Conservation (phyloP, 2,797 vertebrate species). For the Varecia variegata region DNA sequence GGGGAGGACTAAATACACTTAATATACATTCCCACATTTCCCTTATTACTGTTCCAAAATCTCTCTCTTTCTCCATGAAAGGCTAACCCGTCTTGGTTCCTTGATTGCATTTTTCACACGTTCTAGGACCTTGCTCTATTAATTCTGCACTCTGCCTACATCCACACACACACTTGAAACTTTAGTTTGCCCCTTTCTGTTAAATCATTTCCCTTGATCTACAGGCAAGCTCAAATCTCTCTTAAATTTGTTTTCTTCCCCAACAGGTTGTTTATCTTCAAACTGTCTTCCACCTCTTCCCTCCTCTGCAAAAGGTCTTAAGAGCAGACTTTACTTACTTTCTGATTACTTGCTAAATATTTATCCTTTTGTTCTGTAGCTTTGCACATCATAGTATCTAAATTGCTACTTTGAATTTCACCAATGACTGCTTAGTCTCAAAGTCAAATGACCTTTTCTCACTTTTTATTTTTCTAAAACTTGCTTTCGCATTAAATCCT, state of each 20-base stretch:
- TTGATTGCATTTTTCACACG: background rate
- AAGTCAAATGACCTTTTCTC: background rate
- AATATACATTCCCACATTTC: background rate
- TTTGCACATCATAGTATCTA: background rate
- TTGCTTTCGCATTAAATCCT: background rate
- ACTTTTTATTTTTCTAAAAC: conserved; percentile 18
- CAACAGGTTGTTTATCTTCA: background rate
- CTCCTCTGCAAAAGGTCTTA: background rate
- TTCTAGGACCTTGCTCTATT: background rate
- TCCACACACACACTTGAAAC: background rate
- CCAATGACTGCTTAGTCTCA: background rate
- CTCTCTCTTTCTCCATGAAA: background rate
- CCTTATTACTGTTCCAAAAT: background rate
- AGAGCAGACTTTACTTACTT: too few species aligned
- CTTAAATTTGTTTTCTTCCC: background rate
- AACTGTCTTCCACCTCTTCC: background rate
- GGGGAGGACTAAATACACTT: background rate
- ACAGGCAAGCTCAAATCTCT: background rate
- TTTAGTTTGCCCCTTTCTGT: background rate
- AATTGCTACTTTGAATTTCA: background rate
- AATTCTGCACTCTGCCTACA: background rate
- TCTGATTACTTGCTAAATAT: background rate
- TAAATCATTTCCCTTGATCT: background rate
- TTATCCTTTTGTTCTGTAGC: background rate
- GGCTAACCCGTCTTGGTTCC: background rate